Conservation (phyloP, 1,140 invertebrate genomes). For the Cotesia chilonis region DNA sequence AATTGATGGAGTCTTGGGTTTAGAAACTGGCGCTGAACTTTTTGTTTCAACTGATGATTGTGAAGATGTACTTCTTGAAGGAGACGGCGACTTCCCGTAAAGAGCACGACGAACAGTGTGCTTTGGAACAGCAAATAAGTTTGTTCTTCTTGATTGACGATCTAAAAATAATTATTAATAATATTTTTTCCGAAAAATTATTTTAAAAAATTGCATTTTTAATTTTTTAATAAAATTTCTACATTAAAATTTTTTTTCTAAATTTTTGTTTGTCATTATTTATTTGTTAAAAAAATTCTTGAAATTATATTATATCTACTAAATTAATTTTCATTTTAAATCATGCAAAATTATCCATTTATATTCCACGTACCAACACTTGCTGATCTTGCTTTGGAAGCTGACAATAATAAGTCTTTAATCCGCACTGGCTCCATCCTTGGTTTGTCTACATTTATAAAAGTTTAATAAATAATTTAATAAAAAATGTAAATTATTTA, state of each 20-base stretch:
- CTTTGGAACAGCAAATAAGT: slow-evolving; percentile 12
- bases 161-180: slow-evolving; percentile 1
- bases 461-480: no score
- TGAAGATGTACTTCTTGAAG: not conserved
- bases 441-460: not conserved
- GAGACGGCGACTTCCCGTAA: not conserved
- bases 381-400: slow-evolving; percentile 17
- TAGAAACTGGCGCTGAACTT: not conserved
- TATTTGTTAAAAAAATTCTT: no score
- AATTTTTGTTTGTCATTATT: no score
- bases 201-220: no score
- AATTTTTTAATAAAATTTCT: no score
- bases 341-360: not conserved
- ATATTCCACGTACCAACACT: slow-evolving; percentile 4
- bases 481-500: no score
- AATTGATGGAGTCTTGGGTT: not conserved
- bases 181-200: no score
- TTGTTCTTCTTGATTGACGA: not conserved
- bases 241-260: no score
- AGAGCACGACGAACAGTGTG: slow-evolving; percentile 19
- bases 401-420: slow-evolving; percentile 9
- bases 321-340: no score
- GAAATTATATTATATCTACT: no score
- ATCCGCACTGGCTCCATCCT: slow-evolving; percentile 18
- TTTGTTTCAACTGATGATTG: not conserved